phyloP scores from a whole-genome alignment of 2,888 invertebrate genomes.

The Buathra laborator region DNA sequence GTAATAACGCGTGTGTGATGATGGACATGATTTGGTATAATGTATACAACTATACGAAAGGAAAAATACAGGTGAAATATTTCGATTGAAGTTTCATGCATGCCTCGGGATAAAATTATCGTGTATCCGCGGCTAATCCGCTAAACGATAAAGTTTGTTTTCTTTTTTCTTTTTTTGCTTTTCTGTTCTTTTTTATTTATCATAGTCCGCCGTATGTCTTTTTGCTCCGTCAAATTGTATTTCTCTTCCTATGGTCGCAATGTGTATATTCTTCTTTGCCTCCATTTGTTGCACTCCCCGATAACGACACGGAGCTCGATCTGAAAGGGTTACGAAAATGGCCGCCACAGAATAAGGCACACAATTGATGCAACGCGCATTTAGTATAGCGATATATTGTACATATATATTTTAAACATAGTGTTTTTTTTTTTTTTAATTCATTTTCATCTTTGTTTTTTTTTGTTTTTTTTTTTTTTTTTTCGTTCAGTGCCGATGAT shows the following conservation, averaged over 20 bases:
- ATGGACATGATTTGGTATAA: constrained; percentile 68
- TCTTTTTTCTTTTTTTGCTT: too few relatives aligned
- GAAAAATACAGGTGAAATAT: constrained; percentile 71
- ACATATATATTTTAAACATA: constrained; percentile 69
- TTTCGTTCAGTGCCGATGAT: constrained; percentile 39
- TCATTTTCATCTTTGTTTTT: constrained; percentile 28
- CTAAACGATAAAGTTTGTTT: constrained; percentile 38
- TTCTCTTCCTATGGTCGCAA: constrained; percentile 62
- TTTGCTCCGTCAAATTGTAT: constrained; percentile 60
- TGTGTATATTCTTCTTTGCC: constrained; percentile 62
- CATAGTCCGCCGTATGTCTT: constrained; percentile 37
- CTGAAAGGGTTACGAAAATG: constrained; percentile 83
- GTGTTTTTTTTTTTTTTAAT: constrained; percentile 46
- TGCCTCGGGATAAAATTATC: constrained; percentile 68
- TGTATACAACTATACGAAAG: constrained; percentile 71
- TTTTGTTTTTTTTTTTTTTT: constrained; percentile 33
- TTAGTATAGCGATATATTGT: constrained; percentile 75
- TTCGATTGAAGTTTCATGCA: constrained; percentile 62
- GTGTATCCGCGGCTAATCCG: constrained; percentile 35
- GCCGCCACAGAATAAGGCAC: constrained; percentile 85
- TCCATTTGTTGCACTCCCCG: constrained; percentile 47
- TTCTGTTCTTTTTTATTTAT: constrained; percentile 20
- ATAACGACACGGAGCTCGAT: constrained; percentile 73
- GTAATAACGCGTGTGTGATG: constrained; percentile 67
- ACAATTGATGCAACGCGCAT: constrained; percentile 85